Percentiles rank a stretch among this genome's conserved stretches.
Conservation (phyloP, 2,888 invertebrate species). For the Drosophila hawaiiensis region DNA sequence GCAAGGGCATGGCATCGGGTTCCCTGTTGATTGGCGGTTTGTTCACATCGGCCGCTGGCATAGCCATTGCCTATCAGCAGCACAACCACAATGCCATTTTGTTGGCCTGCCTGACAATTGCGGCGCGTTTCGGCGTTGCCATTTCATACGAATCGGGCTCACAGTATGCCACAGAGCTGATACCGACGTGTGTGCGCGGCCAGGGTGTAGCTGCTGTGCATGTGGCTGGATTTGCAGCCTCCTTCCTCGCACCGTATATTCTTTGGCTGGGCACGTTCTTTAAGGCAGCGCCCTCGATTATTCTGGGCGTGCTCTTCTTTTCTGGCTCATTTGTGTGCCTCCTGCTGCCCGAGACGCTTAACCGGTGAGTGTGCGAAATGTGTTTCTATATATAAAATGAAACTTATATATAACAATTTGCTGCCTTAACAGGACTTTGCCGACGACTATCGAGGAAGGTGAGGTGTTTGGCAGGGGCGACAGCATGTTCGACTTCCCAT, state of each 20-base stretch:
- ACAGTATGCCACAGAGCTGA: constrained; percentile 88
- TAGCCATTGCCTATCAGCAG: constrained; percentile 85
- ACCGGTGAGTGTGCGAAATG: constrained; percentile 72
- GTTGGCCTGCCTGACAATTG: constrained; percentile 86
- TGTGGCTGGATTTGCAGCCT: constrained; percentile 88
- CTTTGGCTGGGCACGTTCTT: constrained; percentile 86
- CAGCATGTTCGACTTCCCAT: constrained; percentile 86
- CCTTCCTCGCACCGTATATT: constrained; percentile 87
- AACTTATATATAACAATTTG: background rate
- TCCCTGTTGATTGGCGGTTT: constrained; percentile 87
- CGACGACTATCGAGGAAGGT: constrained; percentile 87
- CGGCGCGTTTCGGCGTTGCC: constrained; percentile 87
- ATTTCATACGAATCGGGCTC: constrained; percentile 88
- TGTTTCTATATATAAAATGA: too few relatives aligned
- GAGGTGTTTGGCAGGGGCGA: constrained; percentile 87
- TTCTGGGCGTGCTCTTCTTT: constrained; percentile 86
- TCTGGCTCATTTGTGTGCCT: constrained; percentile 87
- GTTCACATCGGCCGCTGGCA: constrained; percentile 86
- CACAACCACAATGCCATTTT: constrained; percentile 85
- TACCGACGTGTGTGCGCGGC: constrained; percentile 88
- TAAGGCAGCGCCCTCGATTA: constrained; percentile 87
- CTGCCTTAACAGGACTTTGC: constrained; percentile 84
- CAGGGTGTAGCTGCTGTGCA: constrained; percentile 88
- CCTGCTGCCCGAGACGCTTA: constrained; percentile 88
- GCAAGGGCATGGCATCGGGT: constrained; percentile 87